A percentile compares a stretch with the other conserved stretches of the same genome.
Evolutionary conservation across 2,888 invertebrate genomes (phyloP).

Genomic region (Synanthedon andrenaeformis): DNA sequence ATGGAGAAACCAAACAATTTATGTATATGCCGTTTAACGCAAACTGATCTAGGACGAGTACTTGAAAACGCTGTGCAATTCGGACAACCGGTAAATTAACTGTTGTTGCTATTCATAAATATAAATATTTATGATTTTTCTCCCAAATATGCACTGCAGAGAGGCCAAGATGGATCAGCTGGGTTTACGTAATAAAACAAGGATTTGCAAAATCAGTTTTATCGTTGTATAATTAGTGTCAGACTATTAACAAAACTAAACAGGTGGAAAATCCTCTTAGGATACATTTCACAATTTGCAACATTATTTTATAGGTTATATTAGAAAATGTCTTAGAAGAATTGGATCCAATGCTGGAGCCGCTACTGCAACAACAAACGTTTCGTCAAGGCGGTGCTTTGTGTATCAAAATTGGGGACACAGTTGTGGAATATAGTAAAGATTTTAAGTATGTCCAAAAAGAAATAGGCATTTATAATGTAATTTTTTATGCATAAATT

Average conservation of each 20-base stretch:
- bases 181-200: too few species aligned
- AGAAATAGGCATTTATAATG: not conserved
- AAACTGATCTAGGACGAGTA: slow-evolving; percentile 84
- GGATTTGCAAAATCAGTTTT: too few species aligned
- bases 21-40: slow-evolving; percentile 82
- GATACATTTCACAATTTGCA: not conserved
- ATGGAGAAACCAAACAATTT: slow-evolving; percentile 90
- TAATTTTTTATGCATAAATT: too few species aligned
- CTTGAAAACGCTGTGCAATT: slow-evolving; percentile 90
- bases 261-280: too few species aligned
- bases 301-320: slow-evolving; percentile 67
- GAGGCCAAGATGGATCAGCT: too few species aligned
- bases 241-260: too few species aligned
- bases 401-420: slow-evolving; percentile 92
- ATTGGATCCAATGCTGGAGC: slow-evolving; percentile 90
- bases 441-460: slow-evolving; percentile 76
- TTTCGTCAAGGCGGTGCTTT: slow-evolving; percentile 90
- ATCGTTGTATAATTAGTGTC: too few species aligned
- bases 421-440: slow-evolving; percentile 87
- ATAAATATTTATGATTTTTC: too few species aligned
- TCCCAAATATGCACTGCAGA: too few species aligned
- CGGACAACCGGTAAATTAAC: slow-evolving; percentile 78
- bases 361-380: slow-evolving; percentile 88
- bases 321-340: slow-evolving; percentile 94
- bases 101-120: not conserved